Conservation (phyloP, 2,797 vertebrate genomes). For the Botia almorhae region DNA sequence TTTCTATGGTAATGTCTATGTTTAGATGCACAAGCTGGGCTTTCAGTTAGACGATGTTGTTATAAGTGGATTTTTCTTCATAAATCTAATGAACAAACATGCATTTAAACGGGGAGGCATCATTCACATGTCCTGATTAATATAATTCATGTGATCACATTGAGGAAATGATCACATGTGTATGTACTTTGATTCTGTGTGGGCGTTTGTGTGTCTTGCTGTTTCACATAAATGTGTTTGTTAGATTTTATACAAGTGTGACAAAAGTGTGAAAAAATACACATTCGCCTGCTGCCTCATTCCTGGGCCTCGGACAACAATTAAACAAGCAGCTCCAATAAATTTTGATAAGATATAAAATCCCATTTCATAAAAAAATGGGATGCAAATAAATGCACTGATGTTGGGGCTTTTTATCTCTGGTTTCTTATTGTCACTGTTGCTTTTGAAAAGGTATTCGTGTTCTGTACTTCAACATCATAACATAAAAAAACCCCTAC, state of each 20-base stretch:
- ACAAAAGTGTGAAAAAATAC: background rate
- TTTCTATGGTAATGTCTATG: too few species aligned
- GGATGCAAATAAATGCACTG: background rate
- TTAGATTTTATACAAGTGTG: background rate
- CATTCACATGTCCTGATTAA: constrained; percentile 13
- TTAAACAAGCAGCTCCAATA: background rate
- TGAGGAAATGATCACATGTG: constrained; percentile 9
- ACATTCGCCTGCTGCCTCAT: background rate
- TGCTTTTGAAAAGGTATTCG: too few species aligned
- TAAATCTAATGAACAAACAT: constrained; percentile 23
- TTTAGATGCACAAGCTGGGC: too few species aligned
- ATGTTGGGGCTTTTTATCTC: background rate
- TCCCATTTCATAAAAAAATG: too few species aligned
- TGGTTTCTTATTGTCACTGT: too few species aligned
- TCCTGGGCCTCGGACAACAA: background rate
- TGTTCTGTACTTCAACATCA: too few species aligned
- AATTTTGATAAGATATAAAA: background rate
- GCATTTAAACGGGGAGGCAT: background rate
- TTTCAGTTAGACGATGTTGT: too few species aligned
- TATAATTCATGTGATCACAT: background rate
- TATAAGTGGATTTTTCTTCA: constrained; percentile 12
- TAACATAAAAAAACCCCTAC: too few species aligned
- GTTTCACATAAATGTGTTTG: background rate
- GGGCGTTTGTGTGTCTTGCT: background rate
- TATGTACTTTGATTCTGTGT: constrained; percentile 7